phyloP scores from a whole-genome alignment of 2,797 vertebrate genomes.

The Sebastolobus altivelis region DNA sequence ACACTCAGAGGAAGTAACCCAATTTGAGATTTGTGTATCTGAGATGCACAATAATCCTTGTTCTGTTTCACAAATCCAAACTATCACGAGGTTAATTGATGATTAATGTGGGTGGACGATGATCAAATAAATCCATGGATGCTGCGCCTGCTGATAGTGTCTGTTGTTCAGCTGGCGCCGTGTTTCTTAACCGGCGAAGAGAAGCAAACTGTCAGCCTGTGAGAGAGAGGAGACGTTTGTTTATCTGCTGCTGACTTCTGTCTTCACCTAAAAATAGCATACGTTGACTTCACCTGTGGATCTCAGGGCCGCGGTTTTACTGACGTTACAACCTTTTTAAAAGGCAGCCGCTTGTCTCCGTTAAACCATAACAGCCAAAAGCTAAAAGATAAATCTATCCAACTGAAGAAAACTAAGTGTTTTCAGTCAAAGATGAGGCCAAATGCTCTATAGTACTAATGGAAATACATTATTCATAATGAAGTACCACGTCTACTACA shows the following conservation, averaged over 20 bases:
- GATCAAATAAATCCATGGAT: constrained; percentile 4
- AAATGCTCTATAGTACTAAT: too few species aligned
- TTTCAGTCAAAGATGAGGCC: neutral
- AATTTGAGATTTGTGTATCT: constrained; percentile 23
- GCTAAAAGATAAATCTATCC: neutral
- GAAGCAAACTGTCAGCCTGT: constrained; percentile 4
- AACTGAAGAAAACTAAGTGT: neutral
- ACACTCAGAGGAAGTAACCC: constrained; percentile 41
- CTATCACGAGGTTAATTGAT: constrained; percentile 8
- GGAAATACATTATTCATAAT: too few species aligned
- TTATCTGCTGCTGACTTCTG: constrained; percentile 19
- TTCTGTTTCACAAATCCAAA: constrained; percentile 33
- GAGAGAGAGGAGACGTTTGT: constrained; percentile 8
- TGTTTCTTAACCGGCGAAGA: neutral
- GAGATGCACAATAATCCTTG: constrained; percentile 19
- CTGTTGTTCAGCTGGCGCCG: neutral
- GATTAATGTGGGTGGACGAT: neutral
- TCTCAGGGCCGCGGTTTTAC: neutral
- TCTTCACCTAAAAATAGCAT: constrained; percentile 24
- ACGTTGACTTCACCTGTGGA: constrained; percentile 15
- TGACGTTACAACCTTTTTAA: neutral
- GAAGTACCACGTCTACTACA: neutral
- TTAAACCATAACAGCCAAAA: neutral
- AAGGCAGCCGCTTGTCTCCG: neutral
- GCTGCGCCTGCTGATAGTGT: neutral